These are phyloP conservation scores for Mayetiola destructor DNA, from an alignment of 2,888 invertebrate genomes.

Conservation along the genomic window DNA sequence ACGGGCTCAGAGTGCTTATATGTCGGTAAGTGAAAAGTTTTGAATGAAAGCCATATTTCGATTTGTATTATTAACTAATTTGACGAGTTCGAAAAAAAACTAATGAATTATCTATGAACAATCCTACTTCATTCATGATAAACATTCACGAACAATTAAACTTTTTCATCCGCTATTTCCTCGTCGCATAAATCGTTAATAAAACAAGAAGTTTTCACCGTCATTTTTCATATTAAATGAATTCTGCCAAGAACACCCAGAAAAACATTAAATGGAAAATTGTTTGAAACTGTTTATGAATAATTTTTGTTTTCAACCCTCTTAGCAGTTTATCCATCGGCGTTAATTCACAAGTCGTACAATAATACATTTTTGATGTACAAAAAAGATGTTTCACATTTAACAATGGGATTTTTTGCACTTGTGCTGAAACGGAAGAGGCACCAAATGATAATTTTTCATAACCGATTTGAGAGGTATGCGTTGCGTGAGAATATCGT, in stretches of 20 bases:
- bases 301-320: not conserved
- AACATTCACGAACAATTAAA: constrained; percentile 15
- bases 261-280: not conserved
- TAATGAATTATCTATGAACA: not conserved
- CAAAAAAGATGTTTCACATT: too few relatives aligned
- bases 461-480: too few relatives aligned
- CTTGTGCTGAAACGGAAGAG: too few relatives aligned
- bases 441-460: too few relatives aligned
- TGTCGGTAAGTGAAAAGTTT: constrained; percentile 17
- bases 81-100: not conserved
- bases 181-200: not conserved
- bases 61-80: not conserved
- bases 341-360: too few relatives aligned
- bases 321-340: too few relatives aligned
- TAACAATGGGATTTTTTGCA: too few relatives aligned
- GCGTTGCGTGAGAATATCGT: too few relatives aligned
- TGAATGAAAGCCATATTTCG: not conserved
- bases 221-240: not conserved
- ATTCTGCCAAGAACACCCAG: not conserved
- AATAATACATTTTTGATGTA: too few relatives aligned
- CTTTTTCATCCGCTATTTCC: constrained; percentile 2
- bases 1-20: constrained; percentile 18
- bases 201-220: not conserved
- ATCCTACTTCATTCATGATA: constrained; percentile 3
- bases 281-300: not conserved